A percentile compares a stretch with the other conserved stretches of the same genome.
phyloP scores from a whole-genome alignment of 2,888 invertebrate genomes.

The Conomelus anceps region DNA sequence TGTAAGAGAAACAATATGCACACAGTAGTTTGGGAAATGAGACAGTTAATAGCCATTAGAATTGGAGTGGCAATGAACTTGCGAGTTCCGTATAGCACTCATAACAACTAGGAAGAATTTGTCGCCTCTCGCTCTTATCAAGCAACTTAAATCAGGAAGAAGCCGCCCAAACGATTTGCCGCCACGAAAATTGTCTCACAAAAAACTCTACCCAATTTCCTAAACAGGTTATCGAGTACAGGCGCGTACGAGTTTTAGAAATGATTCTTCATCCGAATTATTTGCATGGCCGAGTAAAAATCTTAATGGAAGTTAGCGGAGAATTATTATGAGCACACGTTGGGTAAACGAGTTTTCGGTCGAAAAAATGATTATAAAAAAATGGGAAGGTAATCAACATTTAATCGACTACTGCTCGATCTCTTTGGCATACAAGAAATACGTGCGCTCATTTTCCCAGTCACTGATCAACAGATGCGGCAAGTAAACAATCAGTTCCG shows the following conservation, averaged over 20 bases:
- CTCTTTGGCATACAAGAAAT: background rate
- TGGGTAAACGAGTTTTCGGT: background rate
- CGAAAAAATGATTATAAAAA: background rate
- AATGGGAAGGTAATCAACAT: background rate
- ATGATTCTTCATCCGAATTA: background rate
- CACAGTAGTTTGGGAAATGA: background rate
- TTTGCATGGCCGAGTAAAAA: background rate
- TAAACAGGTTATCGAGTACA: background rate
- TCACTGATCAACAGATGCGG: background rate
- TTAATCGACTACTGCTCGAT: background rate
- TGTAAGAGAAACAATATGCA: background rate
- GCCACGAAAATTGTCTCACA: background rate
- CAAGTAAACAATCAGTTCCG: background rate
- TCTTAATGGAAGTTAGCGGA: background rate
- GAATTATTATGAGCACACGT: background rate
- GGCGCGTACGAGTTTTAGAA: background rate
- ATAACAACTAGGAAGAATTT: background rate
- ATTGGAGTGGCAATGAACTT: background rate
- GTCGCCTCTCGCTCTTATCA: background rate
- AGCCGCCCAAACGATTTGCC: background rate
- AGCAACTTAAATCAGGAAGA: background rate
- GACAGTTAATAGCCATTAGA: background rate
- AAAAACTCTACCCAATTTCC: background rate
- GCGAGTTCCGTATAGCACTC: background rate
- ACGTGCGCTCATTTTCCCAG: background rate